Evolutionary conservation across 2,888 invertebrate species (phyloP), one percentile per base, ranked within the genome.

Genomic region (Troides aeacus): DNA sequence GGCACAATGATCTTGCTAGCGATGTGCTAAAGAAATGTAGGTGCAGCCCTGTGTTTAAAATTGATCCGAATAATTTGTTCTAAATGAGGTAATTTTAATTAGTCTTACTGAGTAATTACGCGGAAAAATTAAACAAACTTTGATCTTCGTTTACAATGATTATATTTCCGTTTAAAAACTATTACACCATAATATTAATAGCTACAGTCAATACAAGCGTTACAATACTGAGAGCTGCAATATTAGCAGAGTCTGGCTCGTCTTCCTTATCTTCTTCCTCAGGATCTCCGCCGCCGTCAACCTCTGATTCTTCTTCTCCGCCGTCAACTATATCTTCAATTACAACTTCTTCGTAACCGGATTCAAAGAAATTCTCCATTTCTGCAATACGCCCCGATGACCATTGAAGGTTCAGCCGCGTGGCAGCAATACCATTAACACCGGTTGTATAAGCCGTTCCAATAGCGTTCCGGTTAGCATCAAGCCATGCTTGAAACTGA

Each of bases 401-500:
- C 88, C 90, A 92, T 0, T 53, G 72, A 0, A 89, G 76, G 72
- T 89, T 89, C 2, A 50, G 23, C 58, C 85, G 81, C 1, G 88
- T 76, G 2, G 79, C 73, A 0, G 72, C 72, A 1, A 86, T 79
- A 8, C 85, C 87, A 23, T 68, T 76, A 0, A 78, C 70, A 0
- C 79, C 85, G 2, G 80, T 79, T n/a, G 76, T 76, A 72, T 86
- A 85, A 0, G 84, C 77, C 2, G 79, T 36, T 0, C 87, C 89
- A 2, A 92, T 77, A 0, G 24, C 0, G 0, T 17, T 77, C 6
- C 74, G 73, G 68, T 87, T 85, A 15, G 73, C 71, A 2, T 80
- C 78, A 6, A 91, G 72, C 90, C 91, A 92, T 5, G 62, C 63
- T 66, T 79, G 75, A 24, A 88, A 85, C 92, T 92, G 74, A 53